Conservation (phyloP, 2,888 invertebrate species). For the Coleophora flavipennella region DNA sequence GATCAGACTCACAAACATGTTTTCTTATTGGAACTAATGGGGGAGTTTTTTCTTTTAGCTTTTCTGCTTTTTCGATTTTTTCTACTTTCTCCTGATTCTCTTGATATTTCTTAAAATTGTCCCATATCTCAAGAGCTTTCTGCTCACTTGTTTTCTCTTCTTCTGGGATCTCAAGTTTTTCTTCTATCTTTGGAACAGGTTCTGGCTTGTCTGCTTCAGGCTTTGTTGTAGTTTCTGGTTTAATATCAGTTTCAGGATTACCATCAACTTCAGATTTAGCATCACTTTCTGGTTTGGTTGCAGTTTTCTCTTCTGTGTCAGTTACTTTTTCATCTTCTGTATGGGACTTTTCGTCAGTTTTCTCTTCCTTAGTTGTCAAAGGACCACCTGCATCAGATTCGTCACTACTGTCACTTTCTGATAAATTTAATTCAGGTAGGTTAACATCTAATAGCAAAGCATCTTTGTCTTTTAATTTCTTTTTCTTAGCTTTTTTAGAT, state of each 20-base stretch:
- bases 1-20: conserved; percentile 78
- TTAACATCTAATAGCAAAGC: conserved; percentile 68
- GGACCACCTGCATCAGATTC: conserved; percentile 67
- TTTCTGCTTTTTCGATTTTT: conserved; percentile 66
- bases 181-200: conserved; percentile 24
- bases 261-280: conserved; percentile 14
- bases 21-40: conserved; percentile 62
- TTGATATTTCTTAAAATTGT: conserved; percentile 82
- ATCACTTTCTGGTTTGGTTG: conserved; percentile 4
- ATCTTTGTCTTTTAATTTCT: conserved; percentile 61
- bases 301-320: too few species aligned
- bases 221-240: conserved; percentile 10
- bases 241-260: conserved; percentile 17
- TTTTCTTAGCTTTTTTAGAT: conserved; percentile 61
- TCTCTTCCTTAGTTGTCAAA: conserved; percentile 11
- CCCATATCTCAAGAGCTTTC: conserved; percentile 81
- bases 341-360: conserved; percentile 16
- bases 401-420: conserved; percentile 86
- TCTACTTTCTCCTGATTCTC: conserved; percentile 71
- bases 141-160: conserved; percentile 72
- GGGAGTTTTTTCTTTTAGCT: conserved; percentile 60
- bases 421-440: conserved; percentile 86
- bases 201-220: conserved; percentile 11
- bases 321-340: conserved; percentile 4
- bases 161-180: conserved; percentile 29